Base-by-base conservation (phyloP, 2,797 vertebrate species). In the Siniperca obscura region DNA sequence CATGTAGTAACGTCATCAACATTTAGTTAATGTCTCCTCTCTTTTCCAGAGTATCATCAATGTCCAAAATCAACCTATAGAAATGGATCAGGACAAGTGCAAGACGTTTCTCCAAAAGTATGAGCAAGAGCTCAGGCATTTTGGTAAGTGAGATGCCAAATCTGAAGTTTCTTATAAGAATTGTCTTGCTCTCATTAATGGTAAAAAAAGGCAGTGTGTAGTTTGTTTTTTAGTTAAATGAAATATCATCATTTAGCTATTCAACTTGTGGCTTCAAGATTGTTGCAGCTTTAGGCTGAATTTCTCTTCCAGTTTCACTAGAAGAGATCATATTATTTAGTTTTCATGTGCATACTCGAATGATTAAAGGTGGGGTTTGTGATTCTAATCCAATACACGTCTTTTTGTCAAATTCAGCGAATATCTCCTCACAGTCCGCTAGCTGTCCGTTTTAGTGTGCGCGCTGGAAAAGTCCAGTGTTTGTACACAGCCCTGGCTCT, bases 41-140 rank as follows among this genome's bases (percentile, higher is more conserved):
- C n/a, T 80, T 62, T 74, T 73, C 53, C 87, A 99, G 98, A 99
- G 98, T 92, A 97, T 99, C 86, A 99, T 99, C 93, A 99, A 98
- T 95, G 93, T 95, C 75, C 96, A 94, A 74, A 93, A 90, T 93
- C 93, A 95, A 82, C 93, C 93, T 87, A 91, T 91, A 88, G 95
- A 94, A 70, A 94, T 95, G 86, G 97, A 97, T 78, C 95, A 97
- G 84, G 96, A 97, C 85, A 95, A 93, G 80, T 95, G 96, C 90
- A 93, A 96, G 91, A 95, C 96, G 22, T 96, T 98, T 93, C 95
- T 97, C 70, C 97, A 99, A 85, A 97, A 96, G 86, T 96, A 98
- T 70, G 98, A 99, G 83, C 94, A 97, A 90, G 97, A 98, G 83
- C 95, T 99, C 79, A 96, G 96, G 88, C 97, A 99, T 95, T 99